Evolutionary conservation across 2,888 invertebrate species (phyloP).

Genomic region (Parnassius mnemosyne): DNA sequence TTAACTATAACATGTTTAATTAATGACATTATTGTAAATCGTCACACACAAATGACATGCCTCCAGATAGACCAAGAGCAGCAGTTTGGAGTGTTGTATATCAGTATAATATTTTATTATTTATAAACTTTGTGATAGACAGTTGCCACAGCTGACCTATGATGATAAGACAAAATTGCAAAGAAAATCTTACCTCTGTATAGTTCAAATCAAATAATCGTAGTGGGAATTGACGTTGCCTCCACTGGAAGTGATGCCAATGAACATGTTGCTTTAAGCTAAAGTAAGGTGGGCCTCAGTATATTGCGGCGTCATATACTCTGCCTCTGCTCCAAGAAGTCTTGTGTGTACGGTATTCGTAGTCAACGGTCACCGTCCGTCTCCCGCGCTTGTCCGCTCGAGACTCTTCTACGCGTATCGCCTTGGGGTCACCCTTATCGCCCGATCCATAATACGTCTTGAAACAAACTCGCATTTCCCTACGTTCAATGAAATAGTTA

Average conservation of each 20-base stretch:
- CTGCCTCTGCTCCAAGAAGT: constrained; percentile 21
- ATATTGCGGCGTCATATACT: constrained; percentile 19
- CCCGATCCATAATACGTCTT: constrained; percentile 59
- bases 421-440: constrained; percentile 64
- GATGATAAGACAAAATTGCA: constrained; percentile 42
- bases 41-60: constrained; percentile 15
- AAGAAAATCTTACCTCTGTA: constrained; percentile 53
- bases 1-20: background rate
- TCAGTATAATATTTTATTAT: constrained; percentile 39
- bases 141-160: constrained; percentile 42
- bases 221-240: constrained; percentile 77
- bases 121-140: constrained; percentile 41
- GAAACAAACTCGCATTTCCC: constrained; percentile 40
- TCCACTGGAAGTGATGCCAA: constrained; percentile 74
- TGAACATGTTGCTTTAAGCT: constrained; percentile 69
- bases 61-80: constrained; percentile 9
- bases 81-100: constrained; percentile 26
- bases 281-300: constrained; percentile 24
- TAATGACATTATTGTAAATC: background rate
- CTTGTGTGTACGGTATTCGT: constrained; percentile 38
- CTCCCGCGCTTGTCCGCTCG: constrained; percentile 34
- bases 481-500: constrained; percentile 27
- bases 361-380: constrained; percentile 32
- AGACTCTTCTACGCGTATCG: constrained; percentile 52
- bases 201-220: constrained; percentile 76